phyloP scores from a whole-genome alignment of 2,113 vertebrate genomes.

The Elgaria multicarinata region DNA sequence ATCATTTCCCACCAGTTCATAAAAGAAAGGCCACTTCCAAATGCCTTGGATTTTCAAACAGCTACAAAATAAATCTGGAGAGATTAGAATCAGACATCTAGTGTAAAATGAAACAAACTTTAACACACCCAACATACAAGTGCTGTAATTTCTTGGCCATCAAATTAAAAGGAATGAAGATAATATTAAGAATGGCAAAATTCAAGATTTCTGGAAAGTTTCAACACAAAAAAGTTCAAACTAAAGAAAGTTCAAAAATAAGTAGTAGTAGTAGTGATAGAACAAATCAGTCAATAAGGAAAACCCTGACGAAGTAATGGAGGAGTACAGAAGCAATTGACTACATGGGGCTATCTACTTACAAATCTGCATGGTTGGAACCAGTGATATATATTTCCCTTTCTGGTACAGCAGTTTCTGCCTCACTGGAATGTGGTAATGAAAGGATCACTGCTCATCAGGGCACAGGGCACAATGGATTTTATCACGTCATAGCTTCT shows the following conservation, averaged over 20 bases:
- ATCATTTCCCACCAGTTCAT: neutral
- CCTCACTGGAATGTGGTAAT: neutral
- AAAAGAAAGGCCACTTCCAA: neutral
- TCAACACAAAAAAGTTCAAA: neutral
- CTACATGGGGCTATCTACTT: neutral
- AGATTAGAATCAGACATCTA: neutral
- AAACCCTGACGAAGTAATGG: too few relatives aligned
- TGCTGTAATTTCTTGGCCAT: neutral
- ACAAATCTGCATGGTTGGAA: neutral
- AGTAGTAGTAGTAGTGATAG: too few relatives aligned
- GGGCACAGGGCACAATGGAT: neutral
- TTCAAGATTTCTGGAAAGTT: neutral
- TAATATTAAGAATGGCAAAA: neutral
- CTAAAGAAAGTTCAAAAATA: neutral
- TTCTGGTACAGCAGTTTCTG: slow-evolving; percentile 11
- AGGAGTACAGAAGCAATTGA: neutral
- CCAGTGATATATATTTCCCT: neutral
- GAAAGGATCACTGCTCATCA: neutral
- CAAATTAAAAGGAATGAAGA: neutral
- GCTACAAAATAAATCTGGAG: neutral
- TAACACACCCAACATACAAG: neutral
- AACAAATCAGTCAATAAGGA: neutral
- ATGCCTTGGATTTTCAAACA: neutral
- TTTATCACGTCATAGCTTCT: neutral
- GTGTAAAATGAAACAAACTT: neutral